A percentile compares a stretch with the other conserved stretches of the same genome.
Conservation (phyloP, 2,113 vertebrate genomes). For the Channa maculata region DNA sequence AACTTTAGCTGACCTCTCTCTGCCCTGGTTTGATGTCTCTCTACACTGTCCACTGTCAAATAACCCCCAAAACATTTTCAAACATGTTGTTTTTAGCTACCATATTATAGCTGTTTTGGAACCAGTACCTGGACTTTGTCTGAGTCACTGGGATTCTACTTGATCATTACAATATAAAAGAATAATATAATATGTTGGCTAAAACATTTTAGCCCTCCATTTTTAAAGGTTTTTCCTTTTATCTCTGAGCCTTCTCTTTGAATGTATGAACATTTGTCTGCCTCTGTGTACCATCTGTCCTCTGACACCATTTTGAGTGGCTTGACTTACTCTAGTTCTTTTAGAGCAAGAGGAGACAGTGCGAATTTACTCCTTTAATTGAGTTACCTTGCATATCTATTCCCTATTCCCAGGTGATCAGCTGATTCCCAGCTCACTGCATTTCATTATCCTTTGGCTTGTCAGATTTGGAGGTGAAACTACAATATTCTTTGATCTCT, state of each 20-base stretch:
- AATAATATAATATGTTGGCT: no score
- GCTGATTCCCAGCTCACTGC: slow-evolving; percentile 25
- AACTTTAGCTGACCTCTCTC: no score
- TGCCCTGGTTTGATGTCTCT: no score
- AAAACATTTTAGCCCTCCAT: no score
- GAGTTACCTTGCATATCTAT: slow-evolving; percentile 74
- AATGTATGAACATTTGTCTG: slow-evolving; percentile 14
- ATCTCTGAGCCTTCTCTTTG: neutral
- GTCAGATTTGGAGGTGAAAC: slow-evolving; percentile 57
- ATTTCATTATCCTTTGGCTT: slow-evolving; percentile 54
- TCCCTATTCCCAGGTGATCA: slow-evolving; percentile 58
- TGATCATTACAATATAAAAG: no score
- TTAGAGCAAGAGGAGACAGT: slow-evolving; percentile 62
- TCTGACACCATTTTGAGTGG: slow-evolving; percentile 68
- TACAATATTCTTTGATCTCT: slow-evolving; percentile 27
- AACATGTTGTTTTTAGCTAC: no score
- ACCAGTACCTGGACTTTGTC: no score
- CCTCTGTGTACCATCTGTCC: slow-evolving; percentile 71
- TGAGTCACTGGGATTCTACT: no score
- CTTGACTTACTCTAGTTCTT: slow-evolving; percentile 68
- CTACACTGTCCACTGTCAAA: no score
- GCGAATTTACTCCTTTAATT: slow-evolving; percentile 78
- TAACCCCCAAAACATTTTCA: no score
- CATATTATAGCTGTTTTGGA: no score
- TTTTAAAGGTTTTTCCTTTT: no score